Conservation (phyloP, 2,888 invertebrate genomes). For the Tinea trinotella region DNA sequence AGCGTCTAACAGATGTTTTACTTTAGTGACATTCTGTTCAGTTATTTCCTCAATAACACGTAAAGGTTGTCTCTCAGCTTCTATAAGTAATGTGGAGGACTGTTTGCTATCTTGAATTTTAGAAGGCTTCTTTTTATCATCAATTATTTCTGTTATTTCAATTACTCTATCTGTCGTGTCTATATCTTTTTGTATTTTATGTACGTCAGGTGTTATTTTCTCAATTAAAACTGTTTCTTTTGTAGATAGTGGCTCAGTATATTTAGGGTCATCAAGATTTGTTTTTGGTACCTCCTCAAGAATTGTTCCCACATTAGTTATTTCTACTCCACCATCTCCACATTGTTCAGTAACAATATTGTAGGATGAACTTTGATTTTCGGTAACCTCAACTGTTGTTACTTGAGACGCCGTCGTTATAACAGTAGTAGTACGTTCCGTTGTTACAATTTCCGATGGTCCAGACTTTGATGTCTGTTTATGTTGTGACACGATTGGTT, state of each 20-base stretch:
- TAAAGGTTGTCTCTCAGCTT: slow-evolving; percentile 59
- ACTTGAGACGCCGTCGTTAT: slow-evolving; percentile 45
- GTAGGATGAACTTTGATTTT: slow-evolving; percentile 46
- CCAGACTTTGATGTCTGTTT: slow-evolving; percentile 32
- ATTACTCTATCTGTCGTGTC: not conserved
- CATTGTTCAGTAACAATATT: slow-evolving; percentile 37
- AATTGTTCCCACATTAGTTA: slow-evolving; percentile 9
- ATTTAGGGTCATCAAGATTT: not conserved
- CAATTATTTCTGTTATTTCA: not conserved
- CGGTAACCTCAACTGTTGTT: slow-evolving; percentile 45
- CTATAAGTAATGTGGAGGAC: slow-evolving; percentile 52
- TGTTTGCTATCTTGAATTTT: slow-evolving; percentile 38
- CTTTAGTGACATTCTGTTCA: slow-evolving; percentile 56
- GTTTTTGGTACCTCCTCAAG: not conserved
- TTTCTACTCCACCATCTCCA: slow-evolving; percentile 18
- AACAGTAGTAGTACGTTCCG: slow-evolving; percentile 43
- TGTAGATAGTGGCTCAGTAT: slow-evolving; percentile 6
- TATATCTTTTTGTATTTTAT: not conserved
- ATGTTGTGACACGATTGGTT: slow-evolving; percentile 22
- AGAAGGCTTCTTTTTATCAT: not conserved
- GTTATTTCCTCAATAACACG: slow-evolving; percentile 62
- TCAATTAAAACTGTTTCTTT: slow-evolving; percentile 6
- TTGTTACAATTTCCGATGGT: slow-evolving; percentile 30
- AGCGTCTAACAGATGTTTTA: slow-evolving; percentile 40
- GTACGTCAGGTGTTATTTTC: not conserved